Evolutionary conservation across 2,797 vertebrate genomes (phyloP).

Genomic region (Silurus lanzhouensis): DNA sequence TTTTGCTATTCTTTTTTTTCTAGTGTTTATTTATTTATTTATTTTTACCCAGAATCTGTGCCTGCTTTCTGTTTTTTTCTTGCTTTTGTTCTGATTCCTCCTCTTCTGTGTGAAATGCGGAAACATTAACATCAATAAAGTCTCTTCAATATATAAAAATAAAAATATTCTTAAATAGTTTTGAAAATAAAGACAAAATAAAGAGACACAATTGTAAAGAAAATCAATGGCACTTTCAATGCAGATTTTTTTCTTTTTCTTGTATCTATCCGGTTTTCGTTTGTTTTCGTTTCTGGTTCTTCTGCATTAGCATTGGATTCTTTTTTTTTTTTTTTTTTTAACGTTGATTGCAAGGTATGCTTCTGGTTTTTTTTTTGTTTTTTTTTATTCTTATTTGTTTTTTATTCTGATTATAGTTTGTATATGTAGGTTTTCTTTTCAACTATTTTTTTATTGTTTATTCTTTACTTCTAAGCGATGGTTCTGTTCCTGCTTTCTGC

Average conservation of each 20-base stretch:
- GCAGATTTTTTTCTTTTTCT: neutral
- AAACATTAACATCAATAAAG: too few relatives aligned
- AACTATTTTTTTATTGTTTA: neutral
- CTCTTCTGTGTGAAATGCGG: neutral
- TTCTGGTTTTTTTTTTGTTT: neutral
- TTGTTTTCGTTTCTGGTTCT: neutral
- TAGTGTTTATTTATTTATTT: neutral
- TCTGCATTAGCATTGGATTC: neutral
- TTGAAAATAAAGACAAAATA: too few relatives aligned
- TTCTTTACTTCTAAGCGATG: neutral
- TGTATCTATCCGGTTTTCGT: neutral
- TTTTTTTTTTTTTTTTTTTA: neutral
- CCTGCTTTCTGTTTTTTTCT: neutral
- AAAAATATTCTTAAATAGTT: too few relatives aligned
- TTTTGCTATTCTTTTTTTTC: neutral
- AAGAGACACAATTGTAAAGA: too few relatives aligned
- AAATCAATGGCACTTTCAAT: neutral
- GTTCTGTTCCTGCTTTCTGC: neutral
- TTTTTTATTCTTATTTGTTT: neutral
- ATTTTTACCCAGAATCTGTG: neutral
- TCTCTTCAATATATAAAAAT: too few relatives aligned
- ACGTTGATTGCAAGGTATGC: neutral
- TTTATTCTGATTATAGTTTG: slow-evolving; percentile 16
- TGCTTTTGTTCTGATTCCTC: neutral
- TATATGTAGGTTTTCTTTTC: slow-evolving; percentile 2